Evolutionary conservation across 2,888 invertebrate genomes (phyloP), one percentile per base, ranked within the genome.

Genomic region (Philhelius pedissequus): DNA sequence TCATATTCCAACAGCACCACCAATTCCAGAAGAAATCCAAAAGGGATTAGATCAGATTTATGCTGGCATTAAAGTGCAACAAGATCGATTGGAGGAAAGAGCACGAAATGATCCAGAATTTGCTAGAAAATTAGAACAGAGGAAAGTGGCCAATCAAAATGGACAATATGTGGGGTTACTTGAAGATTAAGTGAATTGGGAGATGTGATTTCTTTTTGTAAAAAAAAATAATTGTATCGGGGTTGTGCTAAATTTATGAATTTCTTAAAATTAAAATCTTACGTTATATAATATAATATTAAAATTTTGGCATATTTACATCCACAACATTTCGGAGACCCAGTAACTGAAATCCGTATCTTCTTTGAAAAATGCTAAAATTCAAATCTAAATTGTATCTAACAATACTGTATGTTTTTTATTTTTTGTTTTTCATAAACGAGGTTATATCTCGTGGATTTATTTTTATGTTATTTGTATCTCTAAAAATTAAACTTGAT

Each of bases 31-130:
- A 86, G 96, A 96, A 92, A 96, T 96, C 89, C 97, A 97, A 92
- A 96, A 96, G 90, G 96, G 96, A 70, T 93, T 97, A 82, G 97
- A 97, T 91, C 94, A 96, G 89, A 97, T 97, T 91, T 97, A 95
- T 91, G 96, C 96, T 77, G 96, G 96, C 88, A 97, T 97, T 87
- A 94, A 94, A 89, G 71, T 90, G 92, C 93, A 92, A 83, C 90
- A 91, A 87, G 91, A 92, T 86, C 94, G 94, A 87, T 92, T 94
- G 90, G 95, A 90, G 68, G 90, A 89, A 62, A 88, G 91, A 32
- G 91, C 91, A 69, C 90, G 90, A 84, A 90, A 86, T 40, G 91
- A 92, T 88, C 92, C 92, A 1, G 91, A 90, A 25, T 92, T 91
- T 87, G 92, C 91, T 62, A 91, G 90, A 75, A 90, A 90, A 66